Percentiles rank a stretch among this genome's conserved stretches.
Evolutionary conservation across 2,113 vertebrate genomes (phyloP).

Genomic region (Sminthopsis crassicaudata): DNA sequence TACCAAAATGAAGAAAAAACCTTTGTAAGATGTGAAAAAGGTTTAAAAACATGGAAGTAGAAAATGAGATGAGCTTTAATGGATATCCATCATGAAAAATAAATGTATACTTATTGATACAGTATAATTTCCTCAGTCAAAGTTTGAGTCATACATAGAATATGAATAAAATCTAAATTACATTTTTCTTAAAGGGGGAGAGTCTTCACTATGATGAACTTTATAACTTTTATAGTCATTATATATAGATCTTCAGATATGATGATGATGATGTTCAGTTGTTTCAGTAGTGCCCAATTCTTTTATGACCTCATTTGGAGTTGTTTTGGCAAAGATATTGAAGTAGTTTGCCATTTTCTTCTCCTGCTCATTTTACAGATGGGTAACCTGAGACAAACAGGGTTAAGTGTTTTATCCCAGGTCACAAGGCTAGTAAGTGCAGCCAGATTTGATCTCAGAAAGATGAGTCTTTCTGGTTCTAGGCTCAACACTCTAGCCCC

Average conservation of each 20-base stretch:
- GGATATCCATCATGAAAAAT: neutral
- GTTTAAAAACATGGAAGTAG: conserved; percentile 58
- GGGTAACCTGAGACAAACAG: neutral
- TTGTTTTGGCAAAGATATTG: neutral
- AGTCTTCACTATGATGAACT: conserved; percentile 31
- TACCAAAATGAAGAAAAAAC: conserved; percentile 87
- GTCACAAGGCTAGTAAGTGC: neutral
- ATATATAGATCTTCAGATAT: conserved; percentile 51
- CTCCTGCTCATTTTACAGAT: neutral
- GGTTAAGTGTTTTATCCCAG: neutral
- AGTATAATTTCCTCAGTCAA: conserved; percentile 30
- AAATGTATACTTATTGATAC: conserved; percentile 22
- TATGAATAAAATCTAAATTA: conserved; percentile 47
- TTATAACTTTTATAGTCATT: conserved; percentile 34
- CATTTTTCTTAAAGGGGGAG: conserved; percentile 25
- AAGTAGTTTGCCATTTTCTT: neutral
- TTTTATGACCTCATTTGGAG: neutral
- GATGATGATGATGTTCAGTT: neutral
- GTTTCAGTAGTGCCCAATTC: neutral
- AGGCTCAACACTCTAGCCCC: neutral
- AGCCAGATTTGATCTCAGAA: neutral
- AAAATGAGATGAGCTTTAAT: conserved; percentile 66
- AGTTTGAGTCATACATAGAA: conserved; percentile 30
- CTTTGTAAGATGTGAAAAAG: conserved; percentile 90
- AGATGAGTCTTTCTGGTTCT: neutral